A percentile compares a stretch with the other conserved stretches of the same genome.
Conservation (phyloP, 2,113 vertebrate species). For the Orycteropus afer region DNA sequence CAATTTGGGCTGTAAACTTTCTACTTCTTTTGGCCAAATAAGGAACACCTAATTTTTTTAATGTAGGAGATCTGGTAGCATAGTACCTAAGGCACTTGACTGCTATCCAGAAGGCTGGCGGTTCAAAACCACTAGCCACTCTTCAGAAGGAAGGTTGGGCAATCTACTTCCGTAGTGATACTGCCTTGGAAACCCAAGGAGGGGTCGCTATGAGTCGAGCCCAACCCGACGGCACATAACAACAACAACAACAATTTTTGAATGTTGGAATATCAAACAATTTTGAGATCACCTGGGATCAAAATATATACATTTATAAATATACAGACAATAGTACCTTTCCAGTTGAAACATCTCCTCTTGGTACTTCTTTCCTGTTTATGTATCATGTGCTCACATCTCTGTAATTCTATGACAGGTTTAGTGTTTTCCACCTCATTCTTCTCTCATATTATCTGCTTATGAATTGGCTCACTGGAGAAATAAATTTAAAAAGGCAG, state of each 20-base stretch:
- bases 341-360: neutral
- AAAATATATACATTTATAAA: neutral
- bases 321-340: neutral
- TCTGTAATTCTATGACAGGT: neutral
- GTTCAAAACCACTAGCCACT: too few species aligned
- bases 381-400: neutral
- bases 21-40: conserved; percentile 36
- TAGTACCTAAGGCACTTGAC: too few species aligned
- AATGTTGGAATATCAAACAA: conserved; percentile 28
- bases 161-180: too few species aligned
- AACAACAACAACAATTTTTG: too few species aligned
- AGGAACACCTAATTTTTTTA: conserved; percentile 7
- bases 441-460: neutral
- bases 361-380: neutral
- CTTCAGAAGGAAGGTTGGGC: too few species aligned
- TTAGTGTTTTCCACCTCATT: neutral
- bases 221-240: too few species aligned
- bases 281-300: conserved; percentile 6
- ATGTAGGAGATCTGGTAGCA: too few species aligned
- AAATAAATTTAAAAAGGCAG: conserved; percentile 53
- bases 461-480: neutral
- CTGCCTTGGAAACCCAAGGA: too few species aligned
- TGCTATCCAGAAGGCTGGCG: too few species aligned
- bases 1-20: conserved; percentile 25
- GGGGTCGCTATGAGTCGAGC: too few species aligned